These are phyloP conservation scores for Lytechinus variegatus DNA, from an alignment of 35 echinoderm and acorn worm genomes.

Conservation along the genomic window DNA sequence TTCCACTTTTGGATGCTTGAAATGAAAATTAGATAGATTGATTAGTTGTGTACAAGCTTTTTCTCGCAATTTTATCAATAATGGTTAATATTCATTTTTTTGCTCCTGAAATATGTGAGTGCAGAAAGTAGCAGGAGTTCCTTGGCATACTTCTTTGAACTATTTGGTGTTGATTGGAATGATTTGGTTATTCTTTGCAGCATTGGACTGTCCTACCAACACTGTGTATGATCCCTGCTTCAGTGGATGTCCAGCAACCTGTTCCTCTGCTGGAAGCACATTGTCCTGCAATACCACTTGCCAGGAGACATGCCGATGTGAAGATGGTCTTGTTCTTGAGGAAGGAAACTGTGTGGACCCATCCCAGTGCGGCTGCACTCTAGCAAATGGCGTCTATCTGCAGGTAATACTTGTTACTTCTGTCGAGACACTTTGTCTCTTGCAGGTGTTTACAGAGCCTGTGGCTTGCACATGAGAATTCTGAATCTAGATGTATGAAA, in stretches of 20 bases:
- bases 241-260: conserved; percentile 70
- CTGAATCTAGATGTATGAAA: too few relatives aligned
- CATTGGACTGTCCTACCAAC: conserved; percentile 75
- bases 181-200: conserved; percentile 32
- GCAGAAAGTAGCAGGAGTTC: not conserved
- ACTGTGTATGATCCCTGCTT: conserved; percentile 70
- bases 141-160: not conserved
- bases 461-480: too few relatives aligned
- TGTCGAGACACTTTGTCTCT: too few relatives aligned
- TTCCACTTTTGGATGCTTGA: too few relatives aligned
- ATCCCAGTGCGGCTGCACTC: not conserved
- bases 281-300: conserved; percentile 41
- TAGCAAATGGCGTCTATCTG: not conserved
- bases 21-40: too few relatives aligned
- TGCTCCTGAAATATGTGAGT: not conserved
- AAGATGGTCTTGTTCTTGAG: conserved; percentile 63
- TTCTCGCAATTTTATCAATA: not conserved
- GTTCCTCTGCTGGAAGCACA: conserved; percentile 9
- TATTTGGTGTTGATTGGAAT: not conserved
- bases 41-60: too few relatives aligned
- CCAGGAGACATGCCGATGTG: conserved; percentile 76
- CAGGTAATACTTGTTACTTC: too few relatives aligned
- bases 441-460: too few relatives aligned
- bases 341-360: conserved; percentile 70
- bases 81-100: not conserved